These are phyloP conservation scores for Mayetiola destructor DNA, from an alignment of 2,888 invertebrate genomes.

Conservation along the genomic window DNA sequence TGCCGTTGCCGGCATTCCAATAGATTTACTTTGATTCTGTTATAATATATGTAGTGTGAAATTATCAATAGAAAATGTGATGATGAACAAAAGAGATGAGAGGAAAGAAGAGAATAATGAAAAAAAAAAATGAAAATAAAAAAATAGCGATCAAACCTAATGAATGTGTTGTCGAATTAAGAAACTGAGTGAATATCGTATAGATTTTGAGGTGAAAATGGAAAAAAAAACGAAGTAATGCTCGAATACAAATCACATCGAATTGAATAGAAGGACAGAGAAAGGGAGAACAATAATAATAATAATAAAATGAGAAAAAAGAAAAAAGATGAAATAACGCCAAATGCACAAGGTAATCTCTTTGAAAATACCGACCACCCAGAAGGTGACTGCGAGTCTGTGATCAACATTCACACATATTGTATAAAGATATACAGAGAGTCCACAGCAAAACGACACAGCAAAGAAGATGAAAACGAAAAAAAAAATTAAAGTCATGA, in stretches of 20 bases:
- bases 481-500: too few relatives aligned
- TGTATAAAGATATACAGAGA: too few relatives aligned
- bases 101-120: too few relatives aligned
- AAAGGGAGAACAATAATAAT: neutral
- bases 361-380: constrained; percentile 17
- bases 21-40: constrained; percentile 5
- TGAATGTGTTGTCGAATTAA: neutral
- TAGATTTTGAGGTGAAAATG: too few relatives aligned
- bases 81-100: constrained; percentile 9
- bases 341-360: constrained; percentile 7
- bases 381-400: constrained; percentile 15
- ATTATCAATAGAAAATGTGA: neutral
- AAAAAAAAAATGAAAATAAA: too few relatives aligned
- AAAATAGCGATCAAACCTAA: constrained; percentile 1
- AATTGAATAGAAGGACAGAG: neutral
- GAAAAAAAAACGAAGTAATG: constrained; percentile 2
- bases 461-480: too few relatives aligned
- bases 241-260: neutral
- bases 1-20: too few relatives aligned
- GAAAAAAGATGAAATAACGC: neutral
- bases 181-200: neutral
- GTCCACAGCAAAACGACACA: too few relatives aligned
- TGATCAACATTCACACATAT: neutral
- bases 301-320: neutral
- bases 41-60: constrained; percentile 9